Evolutionary conservation across 64 coral and sea anemone species (phyloP).

Genomic region (Montipora capricornis): DNA sequence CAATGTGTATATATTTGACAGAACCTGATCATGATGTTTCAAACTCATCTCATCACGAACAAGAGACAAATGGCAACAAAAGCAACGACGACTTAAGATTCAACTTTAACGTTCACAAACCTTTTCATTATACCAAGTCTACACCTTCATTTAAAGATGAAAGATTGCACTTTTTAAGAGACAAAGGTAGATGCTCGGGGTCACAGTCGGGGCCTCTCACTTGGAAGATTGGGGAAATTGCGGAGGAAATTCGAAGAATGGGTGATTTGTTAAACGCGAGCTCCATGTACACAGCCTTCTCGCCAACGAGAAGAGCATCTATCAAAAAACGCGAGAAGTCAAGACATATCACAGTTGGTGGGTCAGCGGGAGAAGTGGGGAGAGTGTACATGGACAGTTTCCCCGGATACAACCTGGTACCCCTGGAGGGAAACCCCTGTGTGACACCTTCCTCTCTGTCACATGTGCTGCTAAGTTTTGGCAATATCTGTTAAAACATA

Average conservation of each 20-base stretch:
- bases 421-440: slow-evolving; percentile 25
- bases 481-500: too few species aligned
- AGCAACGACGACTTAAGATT: neutral
- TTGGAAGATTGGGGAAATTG: neutral
- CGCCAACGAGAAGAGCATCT: neutral
- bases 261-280: slow-evolving; percentile 30
- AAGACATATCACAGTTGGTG: slow-evolving; percentile 14
- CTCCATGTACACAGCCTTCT: neutral
- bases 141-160: slow-evolving; percentile 1
- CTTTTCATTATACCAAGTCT: neutral
- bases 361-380: neutral
- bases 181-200: neutral
- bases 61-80: neutral
- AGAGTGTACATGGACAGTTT: neutral
- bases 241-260: neutral
- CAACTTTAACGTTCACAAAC: slow-evolving; percentile 3
- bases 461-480: too few species aligned
- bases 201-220: slow-evolving; percentile 23
- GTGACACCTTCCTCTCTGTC: neutral
- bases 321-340: neutral
- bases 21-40: too few species aligned
- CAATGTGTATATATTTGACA: too few species aligned
- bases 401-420: neutral
- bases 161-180: neutral
- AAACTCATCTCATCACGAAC: neutral